Conservation (phyloP, 2,888 invertebrate genomes). For the Cataglyphis altisquamis region DNA sequence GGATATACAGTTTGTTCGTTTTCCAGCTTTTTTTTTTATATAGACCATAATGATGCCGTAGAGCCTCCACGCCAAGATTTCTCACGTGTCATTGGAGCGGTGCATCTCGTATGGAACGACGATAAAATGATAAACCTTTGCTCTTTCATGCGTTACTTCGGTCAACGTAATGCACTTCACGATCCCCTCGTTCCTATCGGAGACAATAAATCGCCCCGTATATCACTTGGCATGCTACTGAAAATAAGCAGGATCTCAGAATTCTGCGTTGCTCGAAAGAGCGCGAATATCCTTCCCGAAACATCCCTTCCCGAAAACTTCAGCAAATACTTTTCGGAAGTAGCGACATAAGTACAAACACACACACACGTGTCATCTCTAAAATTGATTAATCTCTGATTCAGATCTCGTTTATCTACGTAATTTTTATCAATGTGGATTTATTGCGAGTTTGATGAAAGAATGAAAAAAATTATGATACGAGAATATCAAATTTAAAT, state of each 20-base stretch:
- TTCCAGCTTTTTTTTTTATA: conserved; percentile 32
- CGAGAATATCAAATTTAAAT: background rate
- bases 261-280: conserved; percentile 9
- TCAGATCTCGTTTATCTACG: background rate
- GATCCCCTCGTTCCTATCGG: conserved; percentile 39
- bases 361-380: too few species aligned
- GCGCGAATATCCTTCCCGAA: background rate
- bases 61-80: conserved; percentile 60
- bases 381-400: background rate
- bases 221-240: conserved; percentile 49
- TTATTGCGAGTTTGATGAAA: background rate
- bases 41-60: conserved; percentile 34
- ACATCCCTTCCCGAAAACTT: background rate
- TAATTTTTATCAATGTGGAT: background rate
- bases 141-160: conserved; percentile 59
- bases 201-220: conserved; percentile 56
- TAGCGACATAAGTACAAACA: background rate
- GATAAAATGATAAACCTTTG: conserved; percentile 74
- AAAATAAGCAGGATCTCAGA: conserved; percentile 52
- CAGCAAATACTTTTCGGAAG: background rate
- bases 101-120: conserved; percentile 42
- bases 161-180: conserved; percentile 55
- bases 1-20: conserved; percentile 43
- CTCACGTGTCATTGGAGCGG: conserved; percentile 67
- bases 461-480: background rate